phyloP scores from a whole-genome alignment of 2,888 invertebrate genomes.

The Hirudinaria manillensis region DNA sequence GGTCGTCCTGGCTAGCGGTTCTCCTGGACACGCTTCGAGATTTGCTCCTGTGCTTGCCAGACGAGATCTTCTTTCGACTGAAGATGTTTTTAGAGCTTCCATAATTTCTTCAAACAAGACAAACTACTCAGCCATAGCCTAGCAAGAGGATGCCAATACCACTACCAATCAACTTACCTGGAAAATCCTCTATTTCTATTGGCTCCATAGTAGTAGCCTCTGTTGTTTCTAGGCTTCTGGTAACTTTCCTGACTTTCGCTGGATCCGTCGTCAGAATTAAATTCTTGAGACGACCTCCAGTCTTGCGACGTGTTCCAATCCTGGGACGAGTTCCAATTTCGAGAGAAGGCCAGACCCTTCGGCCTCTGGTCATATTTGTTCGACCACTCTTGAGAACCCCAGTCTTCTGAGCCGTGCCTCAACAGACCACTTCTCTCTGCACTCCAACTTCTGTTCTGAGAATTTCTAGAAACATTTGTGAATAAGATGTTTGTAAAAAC shows the following conservation, averaged over 20 bases:
- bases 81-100: constrained; percentile 7
- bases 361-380: not conserved
- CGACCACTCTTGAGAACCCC: constrained; percentile 16
- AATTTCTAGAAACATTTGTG: not conserved
- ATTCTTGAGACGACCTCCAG: constrained; percentile 26
- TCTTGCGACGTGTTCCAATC: constrained; percentile 25
- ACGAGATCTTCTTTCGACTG: constrained; percentile 16
- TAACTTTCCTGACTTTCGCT: constrained; percentile 17
- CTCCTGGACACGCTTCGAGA: constrained; percentile 14
- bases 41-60: not conserved
- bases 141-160: not conserved
- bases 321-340: constrained; percentile 9
- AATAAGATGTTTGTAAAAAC: too few relatives aligned
- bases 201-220: not conserved
- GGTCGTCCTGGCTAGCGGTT: constrained; percentile 23
- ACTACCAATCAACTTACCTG: not conserved
- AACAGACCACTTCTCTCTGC: constrained; percentile 17
- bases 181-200: not conserved
- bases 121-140: not conserved
- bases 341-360: not conserved
- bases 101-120: not conserved
- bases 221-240: not conserved
- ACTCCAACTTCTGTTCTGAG: constrained; percentile 27
- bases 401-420: constrained; percentile 21
- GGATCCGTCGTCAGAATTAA: constrained; percentile 16